phyloP scores from a whole-genome alignment of 2,797 vertebrate genomes.

The Propithecus deckenii region DNA sequence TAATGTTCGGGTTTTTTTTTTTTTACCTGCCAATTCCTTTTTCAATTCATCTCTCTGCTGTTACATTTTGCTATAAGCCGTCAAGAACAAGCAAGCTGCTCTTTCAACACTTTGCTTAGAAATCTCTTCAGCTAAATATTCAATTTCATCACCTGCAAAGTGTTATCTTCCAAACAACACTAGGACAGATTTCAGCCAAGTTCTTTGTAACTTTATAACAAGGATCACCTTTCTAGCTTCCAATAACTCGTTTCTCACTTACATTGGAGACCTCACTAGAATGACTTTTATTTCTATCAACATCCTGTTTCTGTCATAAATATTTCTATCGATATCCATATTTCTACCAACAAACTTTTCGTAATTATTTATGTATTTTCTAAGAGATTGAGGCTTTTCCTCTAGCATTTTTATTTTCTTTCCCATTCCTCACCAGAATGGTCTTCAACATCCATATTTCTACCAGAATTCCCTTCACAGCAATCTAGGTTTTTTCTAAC shows the following conservation, averaged over 20 bases:
- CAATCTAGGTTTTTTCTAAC: not conserved
- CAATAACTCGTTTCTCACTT: not conserved
- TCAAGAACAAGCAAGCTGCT: not conserved
- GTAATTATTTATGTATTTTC: not conserved
- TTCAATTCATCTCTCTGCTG: not conserved
- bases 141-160: not conserved
- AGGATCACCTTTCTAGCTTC: not conserved
- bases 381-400: not conserved
- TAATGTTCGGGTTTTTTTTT: not conserved
- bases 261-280: not conserved
- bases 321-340: not conserved
- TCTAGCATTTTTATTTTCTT: not conserved
- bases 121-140: not conserved
- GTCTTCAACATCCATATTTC: not conserved
- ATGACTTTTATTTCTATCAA: not conserved
- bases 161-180: not conserved
- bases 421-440: not conserved
- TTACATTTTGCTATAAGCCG: not conserved
- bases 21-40: not conserved
- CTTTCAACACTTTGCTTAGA: not conserved
- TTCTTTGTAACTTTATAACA: not conserved
- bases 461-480: not conserved
- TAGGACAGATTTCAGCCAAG: not conserved
- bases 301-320: not conserved
- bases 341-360: not conserved